Conservation (phyloP, 2,888 invertebrate species). For the Tridacna crocea region DNA sequence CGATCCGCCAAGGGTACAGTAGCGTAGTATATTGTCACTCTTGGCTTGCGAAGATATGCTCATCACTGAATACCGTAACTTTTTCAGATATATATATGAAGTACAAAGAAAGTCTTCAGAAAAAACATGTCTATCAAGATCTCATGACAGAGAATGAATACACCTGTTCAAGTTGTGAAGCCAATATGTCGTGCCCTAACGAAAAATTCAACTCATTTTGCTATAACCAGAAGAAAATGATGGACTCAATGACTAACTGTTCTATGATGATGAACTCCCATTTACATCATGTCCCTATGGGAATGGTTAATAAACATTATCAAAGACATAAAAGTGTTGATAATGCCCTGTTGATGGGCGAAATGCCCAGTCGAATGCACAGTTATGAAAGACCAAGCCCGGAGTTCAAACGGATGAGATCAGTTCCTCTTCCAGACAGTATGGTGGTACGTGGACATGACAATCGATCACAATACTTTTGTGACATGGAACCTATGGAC, state of each 20-base stretch:
- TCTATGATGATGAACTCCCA: constrained; percentile 30
- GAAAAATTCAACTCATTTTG: constrained; percentile 22
- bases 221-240: constrained; percentile 18
- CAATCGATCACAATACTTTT: constrained; percentile 52
- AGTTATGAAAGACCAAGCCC: constrained; percentile 51
- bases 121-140: constrained; percentile 48
- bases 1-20: too few relatives aligned
- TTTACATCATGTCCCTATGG: constrained; percentile 24
- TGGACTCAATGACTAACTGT: constrained; percentile 29
- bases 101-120: constrained; percentile 43
- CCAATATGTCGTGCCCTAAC: constrained; percentile 25
- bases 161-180: constrained; percentile 37
- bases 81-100: constrained; percentile 56
- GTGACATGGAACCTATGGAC: constrained; percentile 59
- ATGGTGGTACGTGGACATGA: constrained; percentile 56
- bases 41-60: too few relatives aligned
- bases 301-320: constrained; percentile 31
- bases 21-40: too few relatives aligned
- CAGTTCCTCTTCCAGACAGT: constrained; percentile 52
- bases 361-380: constrained; percentile 16
- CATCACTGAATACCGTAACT: too few relatives aligned
- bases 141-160: constrained; percentile 46
- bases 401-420: constrained; percentile 55
- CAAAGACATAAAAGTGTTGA: constrained; percentile 57
- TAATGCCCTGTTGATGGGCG: constrained; percentile 1